These are phyloP conservation scores for Pentamera pediparva DNA, from an alignment of 53 echinoderm and acorn worm species.

Conservation along the genomic window DNA sequence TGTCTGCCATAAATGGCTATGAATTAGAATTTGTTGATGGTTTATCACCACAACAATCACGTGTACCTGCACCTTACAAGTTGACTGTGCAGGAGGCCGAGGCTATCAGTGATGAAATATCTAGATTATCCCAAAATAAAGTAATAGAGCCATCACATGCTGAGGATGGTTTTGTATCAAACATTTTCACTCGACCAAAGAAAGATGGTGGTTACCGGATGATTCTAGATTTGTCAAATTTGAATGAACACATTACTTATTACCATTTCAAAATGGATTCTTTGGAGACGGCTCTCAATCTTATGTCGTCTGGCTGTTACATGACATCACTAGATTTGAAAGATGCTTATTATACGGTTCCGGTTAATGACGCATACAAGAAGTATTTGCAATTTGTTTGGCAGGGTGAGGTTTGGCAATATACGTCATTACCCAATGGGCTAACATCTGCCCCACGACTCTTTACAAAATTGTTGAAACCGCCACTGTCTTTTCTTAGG, in stretches of 20 bases:
- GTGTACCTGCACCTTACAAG: background rate
- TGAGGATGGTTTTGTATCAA: too few relatives aligned
- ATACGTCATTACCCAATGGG: constrained; percentile 19
- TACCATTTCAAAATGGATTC: too few relatives aligned
- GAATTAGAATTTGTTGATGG: constrained; percentile 2
- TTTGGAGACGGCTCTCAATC: constrained; percentile 1
- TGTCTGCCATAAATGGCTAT: constrained; percentile 15
- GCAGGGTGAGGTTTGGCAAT: constrained; percentile 25
- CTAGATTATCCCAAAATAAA: background rate
- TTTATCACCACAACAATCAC: background rate
- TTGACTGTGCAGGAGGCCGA: background rate
- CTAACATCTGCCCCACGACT: constrained; percentile 30
- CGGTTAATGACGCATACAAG: background rate
- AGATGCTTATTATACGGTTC: too few relatives aligned
- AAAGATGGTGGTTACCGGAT: constrained; percentile 41
- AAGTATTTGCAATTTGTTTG: constrained; percentile 38
- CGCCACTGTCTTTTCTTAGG: constrained; percentile 16
- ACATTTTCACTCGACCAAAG: too few relatives aligned
- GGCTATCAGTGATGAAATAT: background rate
- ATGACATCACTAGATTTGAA: constrained; percentile 28
- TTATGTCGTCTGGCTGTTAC: constrained; percentile 1
- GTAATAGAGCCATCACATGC: constrained; percentile 18
- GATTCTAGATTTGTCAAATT: constrained; percentile 28
- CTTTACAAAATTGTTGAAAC: constrained; percentile 36
- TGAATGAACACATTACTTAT: constrained; percentile 22